A percentile compares a stretch with the other conserved stretches of the same genome.
phyloP scores from a whole-genome alignment of 2,113 vertebrate species.

The Notothenia rossii region DNA sequence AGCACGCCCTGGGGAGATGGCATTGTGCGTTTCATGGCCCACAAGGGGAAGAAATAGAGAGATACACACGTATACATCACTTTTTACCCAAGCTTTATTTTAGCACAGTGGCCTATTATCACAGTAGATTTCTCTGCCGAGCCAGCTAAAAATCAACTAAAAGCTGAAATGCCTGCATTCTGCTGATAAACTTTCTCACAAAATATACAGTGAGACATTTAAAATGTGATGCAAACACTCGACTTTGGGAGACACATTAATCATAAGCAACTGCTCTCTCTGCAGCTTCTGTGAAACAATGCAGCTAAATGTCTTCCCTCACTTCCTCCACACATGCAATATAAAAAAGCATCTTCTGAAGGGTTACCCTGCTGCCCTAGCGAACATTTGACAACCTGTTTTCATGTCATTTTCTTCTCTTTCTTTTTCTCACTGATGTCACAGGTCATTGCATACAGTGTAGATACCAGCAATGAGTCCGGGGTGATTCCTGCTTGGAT shows the following conservation, averaged over 20 bases:
- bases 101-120: slow-evolving; percentile 69
- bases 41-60: slow-evolving; percentile 38
- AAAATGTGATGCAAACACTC: slow-evolving; percentile 71
- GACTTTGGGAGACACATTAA: slow-evolving; percentile 44
- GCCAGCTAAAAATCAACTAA: slow-evolving; percentile 70
- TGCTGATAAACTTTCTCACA: slow-evolving; percentile 75
- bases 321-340: not conserved
- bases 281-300: slow-evolving; percentile 29
- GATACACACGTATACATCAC: slow-evolving; percentile 67
- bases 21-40: slow-evolving; percentile 65
- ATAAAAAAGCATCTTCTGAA: slow-evolving; percentile 16
- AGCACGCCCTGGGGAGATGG: slow-evolving; percentile 72
- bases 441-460: slow-evolving; percentile 53
- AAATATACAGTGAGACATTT: slow-evolving; percentile 70
- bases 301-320: slow-evolving; percentile 14
- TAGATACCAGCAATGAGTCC: slow-evolving; percentile 47
- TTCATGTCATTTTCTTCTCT: slow-evolving; percentile 38
- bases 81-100: slow-evolving; percentile 68
- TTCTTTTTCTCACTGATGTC: slow-evolving; percentile 44
- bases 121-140: slow-evolving; percentile 68
- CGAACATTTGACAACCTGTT: slow-evolving; percentile 31
- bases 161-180: slow-evolving; percentile 66
- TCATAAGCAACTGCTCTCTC: slow-evolving; percentile 37
- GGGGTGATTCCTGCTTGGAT: slow-evolving; percentile 63
- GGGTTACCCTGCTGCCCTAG: slow-evolving; percentile 34